Evolutionary conservation across 2,113 vertebrate species (phyloP).

Genomic region (Cottus gobio): DNA sequence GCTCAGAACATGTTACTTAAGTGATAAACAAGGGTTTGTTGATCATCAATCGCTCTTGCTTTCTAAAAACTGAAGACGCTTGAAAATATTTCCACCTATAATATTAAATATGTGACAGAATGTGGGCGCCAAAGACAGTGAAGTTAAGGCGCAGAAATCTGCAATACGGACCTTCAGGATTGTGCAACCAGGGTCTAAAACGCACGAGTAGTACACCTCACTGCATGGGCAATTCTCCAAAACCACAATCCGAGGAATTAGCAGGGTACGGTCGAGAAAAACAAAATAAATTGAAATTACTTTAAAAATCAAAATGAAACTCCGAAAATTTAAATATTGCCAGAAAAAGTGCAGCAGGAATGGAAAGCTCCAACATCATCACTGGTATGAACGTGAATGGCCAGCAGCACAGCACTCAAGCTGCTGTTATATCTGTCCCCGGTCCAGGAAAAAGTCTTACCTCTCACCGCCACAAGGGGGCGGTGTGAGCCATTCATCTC

Average conservation of each 20-base stretch:
- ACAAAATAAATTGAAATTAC: background rate
- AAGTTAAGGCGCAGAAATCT: background rate
- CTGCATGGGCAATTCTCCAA: background rate
- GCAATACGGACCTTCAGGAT: background rate
- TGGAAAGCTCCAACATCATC: slow-evolving; percentile 35
- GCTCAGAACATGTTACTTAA: slow-evolving; percentile 17
- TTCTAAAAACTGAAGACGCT: background rate
- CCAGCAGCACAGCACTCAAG: slow-evolving; percentile 28
- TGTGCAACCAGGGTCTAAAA: background rate
- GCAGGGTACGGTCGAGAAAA: background rate
- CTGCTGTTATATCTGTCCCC: slow-evolving; percentile 46
- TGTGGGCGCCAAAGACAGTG: background rate
- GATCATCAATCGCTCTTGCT: slow-evolving; percentile 28
- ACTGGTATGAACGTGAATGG: slow-evolving; percentile 54
- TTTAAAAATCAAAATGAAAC: slow-evolving; percentile 22
- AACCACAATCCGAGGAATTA: slow-evolving; percentile 11
- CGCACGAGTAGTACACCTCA: background rate
- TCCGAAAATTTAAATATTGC: background rate
- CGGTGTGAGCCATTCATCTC: slow-evolving; percentile 30
- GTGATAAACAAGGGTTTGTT: background rate
- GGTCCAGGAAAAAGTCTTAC: slow-evolving; percentile 7
- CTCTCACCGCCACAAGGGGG: slow-evolving; percentile 58
- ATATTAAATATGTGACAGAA: background rate
- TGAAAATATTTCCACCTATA: background rate
- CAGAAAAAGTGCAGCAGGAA: slow-evolving; percentile 25